Conservation (phyloP, 2,888 invertebrate species). For the Drosophila austrosaltans region DNA sequence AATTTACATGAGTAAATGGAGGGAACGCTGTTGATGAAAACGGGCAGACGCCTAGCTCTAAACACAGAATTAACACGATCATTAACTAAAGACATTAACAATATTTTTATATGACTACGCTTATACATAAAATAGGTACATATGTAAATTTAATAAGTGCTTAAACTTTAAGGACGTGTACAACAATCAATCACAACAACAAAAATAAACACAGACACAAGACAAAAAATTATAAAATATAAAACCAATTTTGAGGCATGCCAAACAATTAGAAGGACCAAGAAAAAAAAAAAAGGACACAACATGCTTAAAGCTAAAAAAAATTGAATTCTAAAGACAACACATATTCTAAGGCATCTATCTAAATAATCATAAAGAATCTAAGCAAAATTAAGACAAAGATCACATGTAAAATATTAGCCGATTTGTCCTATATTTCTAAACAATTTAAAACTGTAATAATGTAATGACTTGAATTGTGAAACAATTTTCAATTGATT, state of each 20-base stretch:
- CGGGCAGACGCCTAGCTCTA: constrained; percentile 9
- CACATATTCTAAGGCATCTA: constrained; percentile 16
- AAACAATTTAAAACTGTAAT: not conserved
- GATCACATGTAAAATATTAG: constrained; percentile 45
- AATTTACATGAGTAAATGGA: constrained; percentile 17
- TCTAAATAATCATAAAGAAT: constrained; percentile 19
- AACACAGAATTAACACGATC: constrained; percentile 21
- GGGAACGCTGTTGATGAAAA: not conserved
- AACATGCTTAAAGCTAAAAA: constrained; percentile 64
- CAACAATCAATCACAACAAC: constrained; percentile 5
- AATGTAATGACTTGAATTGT: not conserved
- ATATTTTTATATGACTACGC: constrained; percentile 14
- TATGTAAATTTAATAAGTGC: constrained; percentile 45
- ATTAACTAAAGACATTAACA: constrained; percentile 36
- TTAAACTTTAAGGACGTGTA: constrained; percentile 55
- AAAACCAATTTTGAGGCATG: constrained; percentile 28
- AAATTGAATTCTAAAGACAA: constrained; percentile 31
- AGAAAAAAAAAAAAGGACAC: constrained; percentile 37
- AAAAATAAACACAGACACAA: constrained; percentile 49
- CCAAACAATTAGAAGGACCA: constrained; percentile 27
- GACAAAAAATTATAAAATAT: constrained; percentile 27
- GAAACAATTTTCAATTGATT: not conserved
- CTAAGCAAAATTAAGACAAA: constrained; percentile 68
- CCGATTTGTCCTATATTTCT: not conserved
- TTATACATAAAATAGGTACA: not conserved